A percentile compares a stretch with the other conserved stretches of the same genome.
phyloP scores from a whole-genome alignment of 2,113 vertebrate species.

The Petroica traversi region DNA sequence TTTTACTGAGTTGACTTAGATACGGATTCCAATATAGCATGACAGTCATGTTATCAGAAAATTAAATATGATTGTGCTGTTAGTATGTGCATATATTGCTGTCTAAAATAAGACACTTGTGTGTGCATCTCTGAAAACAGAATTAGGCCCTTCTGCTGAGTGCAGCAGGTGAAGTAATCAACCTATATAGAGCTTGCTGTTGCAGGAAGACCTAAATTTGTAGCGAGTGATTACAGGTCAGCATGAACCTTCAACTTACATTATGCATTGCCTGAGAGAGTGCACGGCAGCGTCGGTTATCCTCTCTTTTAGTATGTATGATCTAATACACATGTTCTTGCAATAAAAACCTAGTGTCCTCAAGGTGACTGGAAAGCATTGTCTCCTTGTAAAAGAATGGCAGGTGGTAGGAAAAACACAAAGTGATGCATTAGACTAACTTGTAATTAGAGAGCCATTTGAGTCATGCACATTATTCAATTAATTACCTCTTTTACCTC shows the following conservation, averaged over 20 bases:
- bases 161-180: slow-evolving; percentile 10
- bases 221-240: not conserved
- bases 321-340: slow-evolving; percentile 3
- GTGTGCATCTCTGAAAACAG: not conserved
- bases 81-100: not conserved
- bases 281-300: not conserved
- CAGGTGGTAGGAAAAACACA: not conserved
- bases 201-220: not conserved
- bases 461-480: not conserved
- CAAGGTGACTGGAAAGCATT: not conserved
- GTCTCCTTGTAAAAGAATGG: not conserved
- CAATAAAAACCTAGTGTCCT: not conserved
- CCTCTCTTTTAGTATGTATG: not conserved
- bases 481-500: not conserved
- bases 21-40: not conserved
- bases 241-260: not conserved
- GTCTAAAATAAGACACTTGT: not conserved
- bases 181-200: not conserved
- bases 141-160: not conserved
- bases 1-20: not conserved
- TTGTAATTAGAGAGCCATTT: slow-evolving; percentile 1
- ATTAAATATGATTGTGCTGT: not conserved
- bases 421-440: not conserved
- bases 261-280: not conserved
- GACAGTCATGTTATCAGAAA: not conserved